Base-by-base conservation (phyloP, 2,797 vertebrate species). In the Sphaeramia orbicularis region DNA sequence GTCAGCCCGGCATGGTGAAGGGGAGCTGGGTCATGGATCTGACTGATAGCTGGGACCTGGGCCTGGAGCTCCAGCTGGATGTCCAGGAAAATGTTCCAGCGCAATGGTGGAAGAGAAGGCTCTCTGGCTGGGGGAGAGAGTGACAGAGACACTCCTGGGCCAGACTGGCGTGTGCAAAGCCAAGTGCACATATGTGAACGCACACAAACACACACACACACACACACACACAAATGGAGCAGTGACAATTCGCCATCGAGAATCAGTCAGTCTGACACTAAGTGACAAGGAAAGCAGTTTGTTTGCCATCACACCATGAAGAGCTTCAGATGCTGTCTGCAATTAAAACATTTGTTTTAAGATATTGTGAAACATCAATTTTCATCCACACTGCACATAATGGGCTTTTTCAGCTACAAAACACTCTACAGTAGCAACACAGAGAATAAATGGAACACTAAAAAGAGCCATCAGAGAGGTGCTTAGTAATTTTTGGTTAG, bases 301-400 rank as follows among this genome's bases (percentile, higher is more conserved):
- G 73, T 83, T 85, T 81, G 76, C 79, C 21, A 79, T 85, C 82
- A 79, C 35, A n/a, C 10, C 61, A 19, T 71, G 53, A 84, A 61
- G 51, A 68, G 77, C 54, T 72, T 64, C 81, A 84, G 85, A 86
- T 85, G 80, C 61, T 81, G 68, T 14, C 37, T 15, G 52, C 63
- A 84, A 86, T 86, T 80, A 86, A 86, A 87, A 86, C 77, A 83
- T 75, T 63, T 84, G 80, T 85, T 76, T 51, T 40, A 35, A 6
- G 21, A 70, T 6, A 13, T 10, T 71, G 35, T 54, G 48, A 27
- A 61, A 83, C 67, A 53, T 40, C 14, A 30, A 48, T 53, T 74
- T 64, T 63, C 51, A 47, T 57, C 16, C 8, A 51, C 21, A 0
- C 62, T 40, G 41, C 35, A 66, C 38, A 72, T 42, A 0, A 14